Conservation (phyloP, 2,797 vertebrate species). For the Cryptoprocta ferox region DNA sequence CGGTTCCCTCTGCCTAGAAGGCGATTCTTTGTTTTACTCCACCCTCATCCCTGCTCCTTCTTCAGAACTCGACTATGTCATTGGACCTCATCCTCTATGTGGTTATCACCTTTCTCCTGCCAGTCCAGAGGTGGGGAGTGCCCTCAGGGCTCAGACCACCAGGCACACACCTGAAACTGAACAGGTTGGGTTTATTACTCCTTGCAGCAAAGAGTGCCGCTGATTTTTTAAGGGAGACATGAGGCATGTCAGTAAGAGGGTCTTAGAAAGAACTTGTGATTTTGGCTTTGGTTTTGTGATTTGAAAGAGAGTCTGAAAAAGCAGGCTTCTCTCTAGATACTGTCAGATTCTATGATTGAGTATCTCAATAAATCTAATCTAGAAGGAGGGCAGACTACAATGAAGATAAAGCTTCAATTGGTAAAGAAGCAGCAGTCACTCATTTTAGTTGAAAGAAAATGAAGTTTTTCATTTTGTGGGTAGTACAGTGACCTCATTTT, state of each 20-base stretch:
- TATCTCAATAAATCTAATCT: background rate
- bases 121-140: background rate
- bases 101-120: background rate
- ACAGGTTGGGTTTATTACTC: background rate
- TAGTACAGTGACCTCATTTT: background rate
- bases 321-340: background rate
- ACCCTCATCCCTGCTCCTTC: background rate
- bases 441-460: background rate
- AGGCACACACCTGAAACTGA: background rate
- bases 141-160: background rate
- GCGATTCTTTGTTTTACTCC: background rate
- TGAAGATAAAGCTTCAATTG: background rate
- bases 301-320: background rate
- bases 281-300: background rate
- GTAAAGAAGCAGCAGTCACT: background rate
- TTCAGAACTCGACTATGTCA: background rate
- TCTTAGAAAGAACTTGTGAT: background rate
- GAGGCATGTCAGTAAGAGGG: background rate
- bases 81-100: background rate
- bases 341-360: background rate
- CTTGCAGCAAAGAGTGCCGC: background rate
- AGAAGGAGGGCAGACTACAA: background rate
- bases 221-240: background rate
- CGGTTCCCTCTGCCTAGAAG: background rate
- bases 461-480: background rate